phyloP scores from a whole-genome alignment of 2,888 invertebrate genomes.

The Smittia aterrima region DNA sequence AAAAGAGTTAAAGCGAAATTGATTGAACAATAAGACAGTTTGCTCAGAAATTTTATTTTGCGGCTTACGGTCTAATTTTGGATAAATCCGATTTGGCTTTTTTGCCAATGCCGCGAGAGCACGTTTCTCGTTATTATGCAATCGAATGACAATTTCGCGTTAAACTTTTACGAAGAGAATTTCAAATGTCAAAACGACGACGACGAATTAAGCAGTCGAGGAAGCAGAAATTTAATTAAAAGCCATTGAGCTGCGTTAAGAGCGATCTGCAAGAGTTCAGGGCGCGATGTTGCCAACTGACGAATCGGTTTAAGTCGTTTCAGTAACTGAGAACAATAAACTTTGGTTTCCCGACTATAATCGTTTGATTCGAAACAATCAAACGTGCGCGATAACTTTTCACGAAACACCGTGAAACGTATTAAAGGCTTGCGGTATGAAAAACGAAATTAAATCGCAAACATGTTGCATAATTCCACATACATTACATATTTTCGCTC shows the following conservation, averaged over 20 bases:
- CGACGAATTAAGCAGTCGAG: constrained; percentile 32
- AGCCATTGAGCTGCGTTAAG: constrained; percentile 13
- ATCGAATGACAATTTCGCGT: neutral
- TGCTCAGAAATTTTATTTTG: neutral
- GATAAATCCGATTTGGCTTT: neutral
- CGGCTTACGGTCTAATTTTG: constrained; percentile 38
- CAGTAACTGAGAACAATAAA: no score
- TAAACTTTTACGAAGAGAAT: neutral
- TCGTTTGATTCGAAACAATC: no score
- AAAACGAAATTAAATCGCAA: constrained; percentile 20
- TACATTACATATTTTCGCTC: constrained; percentile 1
- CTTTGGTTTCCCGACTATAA: no score
- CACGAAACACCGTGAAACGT: neutral
- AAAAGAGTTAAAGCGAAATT: constrained; percentile 11
- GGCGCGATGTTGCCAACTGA: no score
- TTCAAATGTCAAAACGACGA: constrained; percentile 28
- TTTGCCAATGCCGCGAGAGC: neutral
- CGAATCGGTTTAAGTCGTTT: neutral
- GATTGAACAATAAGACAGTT: constrained; percentile 23
- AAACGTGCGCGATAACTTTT: neutral
- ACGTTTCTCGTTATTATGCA: constrained; percentile 25
- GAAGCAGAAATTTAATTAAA: constrained; percentile 41
- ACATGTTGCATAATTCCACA: constrained; percentile 28
- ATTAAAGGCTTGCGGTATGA: neutral
- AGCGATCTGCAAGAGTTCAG: no score